Conservation (phyloP, 2,888 invertebrate species). For the Julus scanicus region DNA sequence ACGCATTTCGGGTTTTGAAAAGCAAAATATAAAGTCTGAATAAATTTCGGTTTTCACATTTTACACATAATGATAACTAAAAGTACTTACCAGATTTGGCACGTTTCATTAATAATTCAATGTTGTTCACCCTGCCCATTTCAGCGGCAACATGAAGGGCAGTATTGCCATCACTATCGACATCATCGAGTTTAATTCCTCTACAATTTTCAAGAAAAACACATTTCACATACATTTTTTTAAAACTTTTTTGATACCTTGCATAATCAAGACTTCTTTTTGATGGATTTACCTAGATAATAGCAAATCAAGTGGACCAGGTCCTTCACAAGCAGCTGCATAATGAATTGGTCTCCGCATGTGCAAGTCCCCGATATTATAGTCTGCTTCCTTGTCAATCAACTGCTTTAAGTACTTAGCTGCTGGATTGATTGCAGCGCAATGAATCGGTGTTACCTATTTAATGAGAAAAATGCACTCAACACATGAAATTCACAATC, state of each 20-base stretch:
- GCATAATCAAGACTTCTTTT: too few species aligned
- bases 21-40: neutral
- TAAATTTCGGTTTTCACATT: neutral
- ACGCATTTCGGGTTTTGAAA: neutral
- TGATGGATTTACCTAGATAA: slow-evolving; percentile 61
- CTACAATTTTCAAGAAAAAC: slow-evolving; percentile 59
- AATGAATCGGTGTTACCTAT: slow-evolving; percentile 70
- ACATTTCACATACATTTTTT: neutral
- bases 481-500: too few species aligned
- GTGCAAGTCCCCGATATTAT: slow-evolving; percentile 67
- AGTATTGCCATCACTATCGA: slow-evolving; percentile 66
- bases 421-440: slow-evolving; percentile 70
- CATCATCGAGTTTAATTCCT: slow-evolving; percentile 64
- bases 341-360: slow-evolving; percentile 69
- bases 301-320: slow-evolving; percentile 67
- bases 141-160: slow-evolving; percentile 67
- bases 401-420: slow-evolving; percentile 67
- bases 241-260: too few species aligned
- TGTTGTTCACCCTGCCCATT: slow-evolving; percentile 66
- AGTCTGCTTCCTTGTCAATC: slow-evolving; percentile 67
- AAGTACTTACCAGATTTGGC: slow-evolving; percentile 63
- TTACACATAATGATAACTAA: neutral
- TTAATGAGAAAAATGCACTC: slow-evolving; percentile 44
- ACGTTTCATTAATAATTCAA: slow-evolving; percentile 64
- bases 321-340: slow-evolving; percentile 69